Evolutionary conservation across 1,140 invertebrate genomes (phyloP), one percentile per base, ranked within the genome.

Genomic region (Temnothorax longispinosus): DNA sequence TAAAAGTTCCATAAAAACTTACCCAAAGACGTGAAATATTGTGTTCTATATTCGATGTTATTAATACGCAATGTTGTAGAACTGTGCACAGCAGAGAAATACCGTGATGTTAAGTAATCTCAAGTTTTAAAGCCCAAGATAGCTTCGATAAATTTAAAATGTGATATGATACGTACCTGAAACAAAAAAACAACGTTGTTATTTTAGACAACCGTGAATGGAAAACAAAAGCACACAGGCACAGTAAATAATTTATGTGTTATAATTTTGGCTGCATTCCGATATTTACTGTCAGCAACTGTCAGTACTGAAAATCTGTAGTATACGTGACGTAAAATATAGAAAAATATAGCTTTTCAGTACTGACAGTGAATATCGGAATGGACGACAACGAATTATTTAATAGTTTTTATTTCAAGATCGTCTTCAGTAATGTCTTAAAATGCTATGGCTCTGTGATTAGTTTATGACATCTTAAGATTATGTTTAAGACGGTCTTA

Each of bases 131-230:
- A 75, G 11, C 41, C 52, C n/a, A 18, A 52, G 3, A 35, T 71
- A 60, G 47, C 18, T 18, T 77, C 32, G 41, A 41, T 13, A 85
- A 72, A 52, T 60, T 27, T 27, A 21, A 72, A 54, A 47, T 58
- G 18, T 32, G 32, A 38, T 93, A 94, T 41, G n/a, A 38, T 93
- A 94, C 94, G 41, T 93, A 94, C 93, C 94, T 94, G 90, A 78
- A 94, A 94, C 89, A 93, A 44, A 91, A 87, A 92, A 74, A 81
- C 3, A 78, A 56, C 8, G 1, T 38, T 18, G 5, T 47, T 13
- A 13, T 18, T 47, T 86, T 65, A 78, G 6, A 80, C 38, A 11
- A 6, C 11, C 1, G 4, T 38, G 60, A 72, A 44, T 15, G 0
- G 44, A 47, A 21, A 27, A n/a, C n/a, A 47, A 44, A 2, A 21